Evolutionary conservation across 2,113 vertebrate genomes (phyloP).

Genomic region (Odocoileus hemionus): DNA sequence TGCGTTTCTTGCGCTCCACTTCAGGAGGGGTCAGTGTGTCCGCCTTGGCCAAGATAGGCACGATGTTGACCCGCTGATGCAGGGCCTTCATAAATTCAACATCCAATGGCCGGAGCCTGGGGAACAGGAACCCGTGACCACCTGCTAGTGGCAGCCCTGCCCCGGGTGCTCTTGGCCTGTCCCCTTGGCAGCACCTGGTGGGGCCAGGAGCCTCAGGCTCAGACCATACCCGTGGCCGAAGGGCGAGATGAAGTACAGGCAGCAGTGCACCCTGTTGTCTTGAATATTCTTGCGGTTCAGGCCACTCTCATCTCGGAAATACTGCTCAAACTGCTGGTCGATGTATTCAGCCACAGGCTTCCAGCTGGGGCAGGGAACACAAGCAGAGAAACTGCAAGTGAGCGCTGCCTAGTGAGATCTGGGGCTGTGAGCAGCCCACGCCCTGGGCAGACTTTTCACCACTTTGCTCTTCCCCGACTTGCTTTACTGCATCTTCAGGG

Average conservation of each 20-base stretch:
- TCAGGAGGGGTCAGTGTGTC: conserved; percentile 93
- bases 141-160: conserved; percentile 54
- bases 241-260: conserved; percentile 98
- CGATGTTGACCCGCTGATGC: conserved; percentile 97
- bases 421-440: neutral
- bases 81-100: conserved; percentile 98
- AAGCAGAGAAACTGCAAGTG: conserved; percentile 44
- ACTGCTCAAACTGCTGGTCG: conserved; percentile 98
- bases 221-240: conserved; percentile 91
- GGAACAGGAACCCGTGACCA: conserved; percentile 54
- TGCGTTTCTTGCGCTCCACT: conserved; percentile 93
- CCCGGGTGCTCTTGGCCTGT: conserved; percentile 42
- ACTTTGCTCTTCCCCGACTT: neutral
- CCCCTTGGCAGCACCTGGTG: conserved; percentile 46
- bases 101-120: conserved; percentile 93
- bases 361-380: conserved; percentile 86
- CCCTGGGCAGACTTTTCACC: neutral
- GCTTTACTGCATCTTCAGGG: neutral
- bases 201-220: conserved; percentile 52
- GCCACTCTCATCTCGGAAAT: conserved; percentile 98
- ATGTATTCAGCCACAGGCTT: conserved; percentile 96
- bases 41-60: conserved; percentile 95
- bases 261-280: conserved; percentile 98
- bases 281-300: conserved; percentile 98
- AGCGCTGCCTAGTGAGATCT: neutral